Conservation (phyloP, 2,797 vertebrate species). For the Ptychobarbus kaznakovi region DNA sequence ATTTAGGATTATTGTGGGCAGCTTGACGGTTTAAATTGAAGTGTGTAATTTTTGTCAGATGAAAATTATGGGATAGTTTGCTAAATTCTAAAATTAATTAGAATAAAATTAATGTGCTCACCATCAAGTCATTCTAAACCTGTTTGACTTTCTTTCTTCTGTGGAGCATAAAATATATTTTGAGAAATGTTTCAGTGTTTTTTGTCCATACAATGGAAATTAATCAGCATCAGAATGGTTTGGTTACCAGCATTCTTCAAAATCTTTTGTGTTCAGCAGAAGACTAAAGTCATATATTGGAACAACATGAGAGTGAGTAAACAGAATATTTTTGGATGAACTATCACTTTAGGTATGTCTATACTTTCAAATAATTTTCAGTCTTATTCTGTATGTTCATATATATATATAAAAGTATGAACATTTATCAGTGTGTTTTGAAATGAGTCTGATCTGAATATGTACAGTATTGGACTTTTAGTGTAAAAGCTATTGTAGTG, state of each 20-base stretch:
- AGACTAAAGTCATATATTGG: neutral
- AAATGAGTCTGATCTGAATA: neutral
- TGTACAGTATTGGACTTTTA: neutral
- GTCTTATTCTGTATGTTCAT: neutral
- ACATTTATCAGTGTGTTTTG: neutral
- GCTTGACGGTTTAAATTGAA: neutral
- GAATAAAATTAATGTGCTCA: neutral
- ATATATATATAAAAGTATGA: neutral
- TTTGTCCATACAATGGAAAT: neutral
- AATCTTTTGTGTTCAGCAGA: neutral
- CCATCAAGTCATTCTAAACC: neutral
- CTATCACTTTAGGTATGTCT: neutral
- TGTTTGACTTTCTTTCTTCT: neutral
- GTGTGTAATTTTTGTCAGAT: neutral
- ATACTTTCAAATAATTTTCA: neutral
- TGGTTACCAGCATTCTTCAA: neutral
- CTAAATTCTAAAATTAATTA: neutral
- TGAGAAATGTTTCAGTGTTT: neutral
- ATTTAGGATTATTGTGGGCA: conserved; percentile 63
- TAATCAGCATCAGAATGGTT: neutral
- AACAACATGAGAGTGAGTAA: neutral
- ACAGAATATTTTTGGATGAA: neutral
- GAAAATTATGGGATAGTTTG: neutral
- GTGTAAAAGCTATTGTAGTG: conserved; percentile 1
- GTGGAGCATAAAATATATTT: neutral